Conservation (phyloP, 2,113 vertebrate genomes). For the Misgurnus anguillicaudatus region DNA sequence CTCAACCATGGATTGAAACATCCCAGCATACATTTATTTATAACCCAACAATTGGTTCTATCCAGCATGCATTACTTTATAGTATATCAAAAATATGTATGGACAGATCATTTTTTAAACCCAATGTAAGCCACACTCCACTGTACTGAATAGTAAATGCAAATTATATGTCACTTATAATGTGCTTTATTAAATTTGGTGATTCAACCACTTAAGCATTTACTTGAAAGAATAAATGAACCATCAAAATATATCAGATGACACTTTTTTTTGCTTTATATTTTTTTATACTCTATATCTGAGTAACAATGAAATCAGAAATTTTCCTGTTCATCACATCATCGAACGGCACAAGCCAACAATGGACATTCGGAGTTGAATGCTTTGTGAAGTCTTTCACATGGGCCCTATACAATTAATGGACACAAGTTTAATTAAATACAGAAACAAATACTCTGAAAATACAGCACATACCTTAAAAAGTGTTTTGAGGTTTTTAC, state of each 20-base stretch:
- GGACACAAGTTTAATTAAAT: neutral
- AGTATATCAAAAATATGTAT: no score
- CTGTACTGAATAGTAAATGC: neutral
- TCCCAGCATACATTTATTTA: no score
- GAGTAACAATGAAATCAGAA: conserved; percentile 30
- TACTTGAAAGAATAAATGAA: neutral
- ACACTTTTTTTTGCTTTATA: neutral
- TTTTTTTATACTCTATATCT: conserved; percentile 24
- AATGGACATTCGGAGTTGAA: conserved; percentile 10
- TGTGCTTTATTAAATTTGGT: no score
- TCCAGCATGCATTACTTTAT: no score
- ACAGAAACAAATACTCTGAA: neutral
- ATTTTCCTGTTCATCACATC: conserved; percentile 40
- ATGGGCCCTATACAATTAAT: conserved; percentile 23
- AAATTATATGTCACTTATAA: neutral
- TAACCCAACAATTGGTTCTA: no score
- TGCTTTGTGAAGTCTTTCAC: conserved; percentile 26
- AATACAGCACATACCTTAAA: no score
- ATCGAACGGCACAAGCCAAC: conserved; percentile 38
- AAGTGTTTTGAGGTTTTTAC: neutral
- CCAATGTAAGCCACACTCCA: no score
- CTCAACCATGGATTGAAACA: no score
- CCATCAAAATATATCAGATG: neutral
- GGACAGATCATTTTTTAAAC: no score
- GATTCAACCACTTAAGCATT: neutral